phyloP scores from a whole-genome alignment of 2,888 invertebrate species.

The Tiliacea citrago region DNA sequence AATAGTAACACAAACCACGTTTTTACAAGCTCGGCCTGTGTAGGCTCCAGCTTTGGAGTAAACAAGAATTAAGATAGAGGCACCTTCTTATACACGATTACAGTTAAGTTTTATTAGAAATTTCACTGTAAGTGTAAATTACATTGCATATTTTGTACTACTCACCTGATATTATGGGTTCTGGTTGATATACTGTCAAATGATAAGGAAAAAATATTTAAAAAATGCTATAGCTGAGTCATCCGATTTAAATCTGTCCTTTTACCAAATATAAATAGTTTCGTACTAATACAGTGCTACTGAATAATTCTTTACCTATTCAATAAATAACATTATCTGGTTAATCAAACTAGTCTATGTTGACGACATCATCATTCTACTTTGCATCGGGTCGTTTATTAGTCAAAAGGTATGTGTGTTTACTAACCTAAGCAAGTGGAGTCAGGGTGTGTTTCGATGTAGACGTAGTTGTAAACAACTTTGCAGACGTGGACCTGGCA shows the following conservation, averaged over 20 bases:
- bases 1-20: background rate
- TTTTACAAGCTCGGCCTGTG: background rate
- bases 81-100: background rate
- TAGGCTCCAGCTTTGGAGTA: background rate
- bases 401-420: background rate
- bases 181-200: constrained; percentile 5
- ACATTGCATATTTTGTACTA: constrained; percentile 4
- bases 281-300: background rate
- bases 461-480: constrained; percentile 83
- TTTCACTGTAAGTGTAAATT: background rate
- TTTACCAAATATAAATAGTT: background rate
- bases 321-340: background rate
- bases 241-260: background rate
- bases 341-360: background rate
- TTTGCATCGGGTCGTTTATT: background rate
- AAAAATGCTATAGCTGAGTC: background rate
- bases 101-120: background rate
- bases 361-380: background rate
- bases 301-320: background rate
- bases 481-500: constrained; percentile 80
- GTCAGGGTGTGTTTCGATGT: constrained; percentile 71
- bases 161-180: constrained; percentile 13
- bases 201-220: background rate
- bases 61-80: constrained; percentile 1
- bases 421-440: constrained; percentile 48